These are phyloP conservation scores for Acleris cristana DNA, from an alignment of 2,888 invertebrate genomes.

Conservation along the genomic window DNA sequence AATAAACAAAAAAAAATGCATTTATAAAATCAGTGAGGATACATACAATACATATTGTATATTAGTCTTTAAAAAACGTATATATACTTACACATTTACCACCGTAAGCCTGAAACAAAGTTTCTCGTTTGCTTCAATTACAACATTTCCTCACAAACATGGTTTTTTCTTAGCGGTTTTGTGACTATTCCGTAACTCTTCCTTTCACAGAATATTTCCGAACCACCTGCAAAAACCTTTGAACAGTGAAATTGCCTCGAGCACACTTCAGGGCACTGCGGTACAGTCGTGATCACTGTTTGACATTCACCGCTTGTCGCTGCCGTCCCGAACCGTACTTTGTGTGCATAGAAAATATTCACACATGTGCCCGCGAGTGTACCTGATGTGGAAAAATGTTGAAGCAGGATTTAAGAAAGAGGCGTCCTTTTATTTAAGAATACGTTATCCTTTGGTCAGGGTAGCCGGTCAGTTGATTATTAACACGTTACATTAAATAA, in stretches of 20 bases:
- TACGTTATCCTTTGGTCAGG: neutral
- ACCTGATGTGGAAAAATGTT: conserved; percentile 24
- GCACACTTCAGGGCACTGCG: conserved; percentile 24
- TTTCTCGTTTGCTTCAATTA: too few relatives aligned
- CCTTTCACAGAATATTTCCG: conserved; percentile 1
- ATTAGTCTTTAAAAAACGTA: too few relatives aligned
- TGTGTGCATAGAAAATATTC: conserved; percentile 48
- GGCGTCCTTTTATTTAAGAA: neutral
- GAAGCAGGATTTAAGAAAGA: neutral
- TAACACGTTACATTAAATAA: too few relatives aligned
- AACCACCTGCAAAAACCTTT: conserved; percentile 24
- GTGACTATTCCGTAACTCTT: neutral
- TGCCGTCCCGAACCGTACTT: conserved; percentile 42
- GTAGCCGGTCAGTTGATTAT: too few relatives aligned
- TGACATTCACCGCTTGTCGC: conserved; percentile 46
- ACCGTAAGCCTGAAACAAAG: too few relatives aligned
- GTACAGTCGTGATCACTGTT: conserved; percentile 37
- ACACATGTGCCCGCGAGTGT: conserved; percentile 41
- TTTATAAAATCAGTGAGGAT: too few relatives aligned
- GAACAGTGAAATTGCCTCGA: conserved; percentile 32
- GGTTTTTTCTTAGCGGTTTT: too few relatives aligned
- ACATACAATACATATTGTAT: too few relatives aligned
- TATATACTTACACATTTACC: too few relatives aligned
- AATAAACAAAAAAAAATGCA: too few relatives aligned
- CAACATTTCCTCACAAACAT: too few relatives aligned